Evolutionary conservation across 2,888 invertebrate species (phyloP), one percentile per base, ranked within the genome.

Genomic region (Pterostichus niger): DNA sequence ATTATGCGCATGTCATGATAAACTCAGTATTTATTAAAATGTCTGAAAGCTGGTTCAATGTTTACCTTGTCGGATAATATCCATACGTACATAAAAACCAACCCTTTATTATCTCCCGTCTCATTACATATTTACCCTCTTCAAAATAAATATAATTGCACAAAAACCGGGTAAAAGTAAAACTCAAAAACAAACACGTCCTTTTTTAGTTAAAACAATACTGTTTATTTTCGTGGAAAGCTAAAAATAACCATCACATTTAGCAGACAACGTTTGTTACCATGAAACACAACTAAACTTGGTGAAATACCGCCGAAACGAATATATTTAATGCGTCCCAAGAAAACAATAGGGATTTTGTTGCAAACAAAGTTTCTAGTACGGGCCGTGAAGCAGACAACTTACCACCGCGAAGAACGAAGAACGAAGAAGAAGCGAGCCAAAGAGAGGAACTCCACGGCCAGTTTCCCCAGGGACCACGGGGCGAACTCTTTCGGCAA

Each of bases 271-370:
- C 64, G 64, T 35, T 64, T 64, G 64, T 64, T 64, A 35, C 64
- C 61, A 31, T 61, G 61, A 59, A 59, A 59, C 59, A 31, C 59
- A 59, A 59, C 59, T 59, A 59, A 54, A 77, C 33, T 54, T 56
- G 35, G 33, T 77, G 56, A 77, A 77, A 77, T 77, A 77, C 54
- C 76, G 15, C 75, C 40, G 33, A 77, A 77, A 77, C 54, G 56
- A 77, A 77, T 33, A 77, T 54, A 77, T 77, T 54, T 77, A 77
- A 54, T 77, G 76, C 76, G 54, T 77, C 76, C 76, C 76, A 77
- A 77, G 76, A 77, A 77, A 77, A 77, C 76, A 77, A 77, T 77
- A 54, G 76, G 54, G 75, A 75, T 75, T 73, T 73, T 75, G 75
- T 75, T 75, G 46, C 17, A 17, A 77, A 77, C 15, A 77, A 77